Evolutionary conservation across 2,888 invertebrate species (phyloP), one percentile per base, ranked within the genome.

Genomic region (Drosophila barbarae): DNA sequence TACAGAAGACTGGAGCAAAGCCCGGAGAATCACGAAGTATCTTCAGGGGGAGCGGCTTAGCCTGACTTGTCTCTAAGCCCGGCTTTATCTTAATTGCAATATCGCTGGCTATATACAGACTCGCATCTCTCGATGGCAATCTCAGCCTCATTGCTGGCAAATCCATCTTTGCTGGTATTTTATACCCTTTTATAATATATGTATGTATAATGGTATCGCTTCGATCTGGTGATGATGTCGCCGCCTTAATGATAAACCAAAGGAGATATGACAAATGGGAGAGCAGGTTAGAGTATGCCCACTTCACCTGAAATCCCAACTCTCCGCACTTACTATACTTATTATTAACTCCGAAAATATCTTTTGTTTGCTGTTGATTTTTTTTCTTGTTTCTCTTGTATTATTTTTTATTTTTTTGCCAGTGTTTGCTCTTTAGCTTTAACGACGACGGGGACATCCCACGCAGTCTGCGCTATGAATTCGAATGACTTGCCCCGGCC

Each of bases 381-480:
- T 12, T 44, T 28, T 10, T 12, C 69, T 64, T 65, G 8, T 18
- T 38, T 38, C 10, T 23, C n/a, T 12, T 23, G 5, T 41, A 13
- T n/a, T 23, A n/a, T 23, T 23, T 41, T 23, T 30, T 30, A 10
- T 28, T 46, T 46, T 46, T 46, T 46, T 13, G 46, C 28, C 30
- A 15, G 30, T 47, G 46, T 30, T 83, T 80, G 79, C 83, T 84
- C 77, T 79, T 84, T 83, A 72, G 70, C 60, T 79, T 46, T 47
- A 32, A 47, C 47, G 72, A 54, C 42, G 26, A 42, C 46, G 30
- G 30, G 36, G 54, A 54, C 78, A 63, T 57, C 79, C 79, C 79
- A 79, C 79, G 79, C 79, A 79, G 85, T 83, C 84, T 79, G 81
- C 65, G 53, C 79, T 79, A 82, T 82, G 85, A 79, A 83, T 85